Evolutionary conservation across 2,113 vertebrate species (phyloP).

Genomic region (Sinocyclocheilus anshuiensis): DNA sequence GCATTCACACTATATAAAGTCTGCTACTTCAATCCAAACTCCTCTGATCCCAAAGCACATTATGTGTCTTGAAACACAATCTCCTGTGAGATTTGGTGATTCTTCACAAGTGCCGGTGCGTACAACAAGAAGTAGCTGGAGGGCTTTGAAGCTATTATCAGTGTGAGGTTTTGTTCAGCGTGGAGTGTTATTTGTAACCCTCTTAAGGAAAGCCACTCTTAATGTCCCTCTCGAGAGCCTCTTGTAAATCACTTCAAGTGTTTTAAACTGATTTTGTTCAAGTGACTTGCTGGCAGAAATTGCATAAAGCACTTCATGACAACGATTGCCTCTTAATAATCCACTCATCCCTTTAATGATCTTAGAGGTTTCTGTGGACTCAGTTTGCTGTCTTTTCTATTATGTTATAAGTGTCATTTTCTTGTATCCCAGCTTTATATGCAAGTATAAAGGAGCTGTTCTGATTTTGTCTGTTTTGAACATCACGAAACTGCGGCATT

Average conservation of each 20-base stretch:
- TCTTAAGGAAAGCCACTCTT: slow-evolving; percentile 43
- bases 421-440: not conserved
- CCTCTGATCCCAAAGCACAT: not conserved
- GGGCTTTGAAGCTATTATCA: slow-evolving; percentile 29
- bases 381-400: not conserved
- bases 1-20: not conserved
- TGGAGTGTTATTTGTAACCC: slow-evolving; percentile 40
- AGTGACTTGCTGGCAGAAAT: not conserved
- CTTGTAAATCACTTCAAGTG: slow-evolving; percentile 41
- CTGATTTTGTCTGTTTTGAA: not conserved
- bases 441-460: not conserved
- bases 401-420: not conserved
- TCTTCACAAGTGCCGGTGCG: not conserved
- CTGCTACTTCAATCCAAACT: not conserved
- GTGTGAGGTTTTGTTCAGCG: slow-evolving; percentile 6
- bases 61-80: not conserved
- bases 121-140: slow-evolving; percentile 18
- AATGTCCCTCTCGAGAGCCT: slow-evolving; percentile 40
- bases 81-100: slow-evolving; percentile 2
- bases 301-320: slow-evolving; percentile 11
- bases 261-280: slow-evolving; percentile 6
- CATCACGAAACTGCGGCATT: not conserved
- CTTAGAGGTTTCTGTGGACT: not conserved
- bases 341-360: not conserved
- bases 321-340: slow-evolving; percentile 33